Conservation (phyloP, 1,140 invertebrate species). For the Solenopsis invicta region DNA sequence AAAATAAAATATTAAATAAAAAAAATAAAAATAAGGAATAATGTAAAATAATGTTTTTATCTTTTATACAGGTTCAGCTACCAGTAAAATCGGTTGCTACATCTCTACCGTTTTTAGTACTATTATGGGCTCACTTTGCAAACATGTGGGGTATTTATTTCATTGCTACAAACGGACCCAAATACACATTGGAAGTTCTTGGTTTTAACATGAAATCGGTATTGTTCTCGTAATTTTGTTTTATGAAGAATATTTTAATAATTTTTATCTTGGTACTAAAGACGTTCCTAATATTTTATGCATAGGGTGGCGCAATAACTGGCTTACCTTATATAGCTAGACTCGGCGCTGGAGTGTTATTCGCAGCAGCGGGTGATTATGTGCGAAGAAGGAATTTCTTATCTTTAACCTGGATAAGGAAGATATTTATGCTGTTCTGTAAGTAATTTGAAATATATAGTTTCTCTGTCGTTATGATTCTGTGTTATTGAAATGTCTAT, state of each 20-base stretch:
- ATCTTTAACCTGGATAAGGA: slow-evolving; percentile 89
- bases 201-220: slow-evolving; percentile 93
- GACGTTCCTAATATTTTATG: slow-evolving; percentile 42
- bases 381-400: slow-evolving; percentile 88
- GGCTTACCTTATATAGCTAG: slow-evolving; percentile 91
- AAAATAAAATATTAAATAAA: slow-evolving; percentile 7
- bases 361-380: slow-evolving; percentile 90
- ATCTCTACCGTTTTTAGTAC: slow-evolving; percentile 90
- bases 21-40: neutral
- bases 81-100: slow-evolving; percentile 86
- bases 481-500: neutral
- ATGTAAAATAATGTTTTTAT: slow-evolving; percentile 15
- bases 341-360: slow-evolving; percentile 89
- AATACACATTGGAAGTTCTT: slow-evolving; percentile 94
- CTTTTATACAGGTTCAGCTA: slow-evolving; percentile 75
- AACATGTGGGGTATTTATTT: slow-evolving; percentile 94
- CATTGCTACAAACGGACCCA: slow-evolving; percentile 95
- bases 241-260: neutral
- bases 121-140: slow-evolving; percentile 91
- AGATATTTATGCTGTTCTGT: slow-evolving; percentile 91
- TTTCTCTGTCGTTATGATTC: neutral
- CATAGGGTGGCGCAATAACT: slow-evolving; percentile 90
- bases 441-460: slow-evolving; percentile 81
- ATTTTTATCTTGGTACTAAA: neutral
- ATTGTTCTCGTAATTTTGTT: slow-evolving; percentile 57